A percentile compares a stretch with the other conserved stretches of the same genome.
phyloP scores from a whole-genome alignment of 2,113 vertebrate genomes.

The Gallinago undulata region DNA sequence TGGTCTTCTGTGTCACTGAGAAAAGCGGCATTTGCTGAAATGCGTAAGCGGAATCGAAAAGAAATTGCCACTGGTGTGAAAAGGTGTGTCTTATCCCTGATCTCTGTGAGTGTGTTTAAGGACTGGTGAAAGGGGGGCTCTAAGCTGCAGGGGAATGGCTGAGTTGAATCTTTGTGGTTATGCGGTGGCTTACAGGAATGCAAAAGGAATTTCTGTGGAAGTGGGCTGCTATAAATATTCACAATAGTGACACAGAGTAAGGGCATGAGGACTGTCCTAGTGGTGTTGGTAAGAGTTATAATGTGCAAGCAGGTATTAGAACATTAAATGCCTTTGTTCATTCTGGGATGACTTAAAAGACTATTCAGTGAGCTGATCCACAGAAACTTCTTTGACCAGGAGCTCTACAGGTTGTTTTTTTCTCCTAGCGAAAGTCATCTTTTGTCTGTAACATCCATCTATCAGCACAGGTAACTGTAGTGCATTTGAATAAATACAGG shows the following conservation, averaged over 20 bases:
- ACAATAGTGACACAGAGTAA: neutral
- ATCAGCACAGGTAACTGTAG: neutral
- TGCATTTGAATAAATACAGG: neutral
- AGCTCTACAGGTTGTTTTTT: neutral
- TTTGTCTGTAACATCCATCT: neutral
- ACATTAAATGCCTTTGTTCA: neutral
- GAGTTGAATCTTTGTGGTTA: neutral
- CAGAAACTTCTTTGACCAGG: neutral
- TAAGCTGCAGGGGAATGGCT: neutral
- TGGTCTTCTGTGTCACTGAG: neutral
- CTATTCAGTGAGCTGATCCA: neutral
- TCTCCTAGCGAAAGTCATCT: neutral
- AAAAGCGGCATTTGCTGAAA: neutral
- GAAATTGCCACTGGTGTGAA: neutral
- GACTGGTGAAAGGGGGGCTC: neutral
- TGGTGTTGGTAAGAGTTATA: neutral
- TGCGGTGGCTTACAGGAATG: neutral
- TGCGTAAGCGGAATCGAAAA: neutral
- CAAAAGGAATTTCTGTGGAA: conserved; percentile 3
- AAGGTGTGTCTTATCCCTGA: neutral
- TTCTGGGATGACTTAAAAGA: conserved; percentile 33
- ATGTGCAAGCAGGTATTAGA: neutral
- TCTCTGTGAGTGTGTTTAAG: neutral
- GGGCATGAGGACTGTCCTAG: neutral
- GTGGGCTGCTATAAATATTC: neutral